Conservation (phyloP, 2,888 invertebrate genomes). For the Didymodactylos carnosus region DNA sequence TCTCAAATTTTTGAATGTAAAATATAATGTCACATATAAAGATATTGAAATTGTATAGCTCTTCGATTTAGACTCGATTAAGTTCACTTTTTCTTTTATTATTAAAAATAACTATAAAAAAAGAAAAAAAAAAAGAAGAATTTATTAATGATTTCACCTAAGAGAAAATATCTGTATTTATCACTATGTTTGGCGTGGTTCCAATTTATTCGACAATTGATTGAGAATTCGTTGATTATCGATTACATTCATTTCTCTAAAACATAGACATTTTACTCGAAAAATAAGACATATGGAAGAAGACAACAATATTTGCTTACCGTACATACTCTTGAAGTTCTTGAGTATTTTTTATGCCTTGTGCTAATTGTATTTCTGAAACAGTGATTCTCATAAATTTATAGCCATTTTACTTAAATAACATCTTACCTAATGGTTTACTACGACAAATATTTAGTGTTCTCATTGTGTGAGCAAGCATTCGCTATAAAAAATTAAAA, state of each 20-base stretch:
- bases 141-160: not conserved
- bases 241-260: slow-evolving; percentile 47
- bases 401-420: not conserved
- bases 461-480: slow-evolving; percentile 60
- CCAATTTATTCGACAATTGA: slow-evolving; percentile 56
- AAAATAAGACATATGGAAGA: not conserved
- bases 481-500: slow-evolving; percentile 40
- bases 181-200: slow-evolving; percentile 33
- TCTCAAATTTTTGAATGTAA: too few relatives aligned
- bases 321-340: slow-evolving; percentile 51
- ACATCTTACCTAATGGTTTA: slow-evolving; percentile 39
- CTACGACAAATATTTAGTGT: slow-evolving; percentile 55
- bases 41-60: too few relatives aligned
- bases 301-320: slow-evolving; percentile 23
- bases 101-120: not conserved
- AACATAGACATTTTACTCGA: slow-evolving; percentile 13
- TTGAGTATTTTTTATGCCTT: slow-evolving; percentile 49
- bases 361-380: slow-evolving; percentile 47
- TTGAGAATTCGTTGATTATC: slow-evolving; percentile 58
- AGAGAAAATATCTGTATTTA: too few relatives aligned
- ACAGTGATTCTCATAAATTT: slow-evolving; percentile 15
- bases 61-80: too few relatives aligned
- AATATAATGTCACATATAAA: too few relatives aligned
- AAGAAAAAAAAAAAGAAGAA: not conserved
- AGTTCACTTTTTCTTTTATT: too few relatives aligned